These are phyloP conservation scores for Meriones psammophilus DNA, from an alignment of 2,797 vertebrate species.

Conservation along the genomic window DNA sequence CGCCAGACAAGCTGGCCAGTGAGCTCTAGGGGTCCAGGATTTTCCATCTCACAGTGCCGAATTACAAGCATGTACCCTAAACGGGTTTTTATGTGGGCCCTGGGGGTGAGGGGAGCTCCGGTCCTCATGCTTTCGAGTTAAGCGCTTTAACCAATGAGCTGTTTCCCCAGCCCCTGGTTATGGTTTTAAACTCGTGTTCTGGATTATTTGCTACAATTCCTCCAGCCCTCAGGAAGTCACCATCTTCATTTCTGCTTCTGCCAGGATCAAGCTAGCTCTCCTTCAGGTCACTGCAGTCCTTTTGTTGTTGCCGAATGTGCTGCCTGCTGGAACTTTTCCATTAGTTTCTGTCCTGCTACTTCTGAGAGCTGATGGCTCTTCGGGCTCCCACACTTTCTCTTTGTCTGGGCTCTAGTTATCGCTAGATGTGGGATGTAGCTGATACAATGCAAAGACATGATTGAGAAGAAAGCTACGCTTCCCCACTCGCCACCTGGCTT, in stretches of 20 bases:
- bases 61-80: background rate
- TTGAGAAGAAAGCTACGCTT: slow-evolving; percentile 52
- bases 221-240: background rate
- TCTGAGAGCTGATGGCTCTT: slow-evolving; percentile 55
- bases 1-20: background rate
- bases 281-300: background rate
- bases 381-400: slow-evolving; percentile 32
- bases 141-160: background rate
- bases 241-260: slow-evolving; percentile 24
- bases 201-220: background rate
- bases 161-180: background rate
- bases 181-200: slow-evolving; percentile 24
- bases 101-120: no score
- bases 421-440: slow-evolving; percentile 46
- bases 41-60: background rate
- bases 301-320: slow-evolving; percentile 57
- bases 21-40: background rate
- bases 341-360: slow-evolving; percentile 63
- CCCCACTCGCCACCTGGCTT: slow-evolving; percentile 17
- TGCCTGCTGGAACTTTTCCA: slow-evolving; percentile 38
- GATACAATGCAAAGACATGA: slow-evolving; percentile 46
- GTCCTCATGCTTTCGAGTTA: background rate
- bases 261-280: slow-evolving; percentile 31
- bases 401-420: slow-evolving; percentile 69
- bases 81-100: background rate